Base-by-base conservation (phyloP, 2,113 vertebrate species). In the Beaufortia kweichowensis region DNA sequence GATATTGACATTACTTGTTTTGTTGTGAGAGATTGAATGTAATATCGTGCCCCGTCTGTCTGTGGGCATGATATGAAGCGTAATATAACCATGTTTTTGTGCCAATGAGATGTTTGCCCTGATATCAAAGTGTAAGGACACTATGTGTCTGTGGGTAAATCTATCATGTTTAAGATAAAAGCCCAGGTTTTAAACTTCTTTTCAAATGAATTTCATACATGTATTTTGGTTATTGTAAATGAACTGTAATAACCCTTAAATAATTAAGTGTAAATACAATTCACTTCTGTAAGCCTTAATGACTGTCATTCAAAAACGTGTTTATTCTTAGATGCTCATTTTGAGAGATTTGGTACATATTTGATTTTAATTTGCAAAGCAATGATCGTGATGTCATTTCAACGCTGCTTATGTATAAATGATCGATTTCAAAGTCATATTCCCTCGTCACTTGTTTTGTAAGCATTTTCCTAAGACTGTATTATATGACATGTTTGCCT, bases 381-480 rank as follows among this genome's bases (percentile, higher is more conserved):
- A 53, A 33, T 33, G 48, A 31, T 24, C 9, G 33, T 46, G 43
- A 14, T 46, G 41, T 17, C 53, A 56, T 69, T 69, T 33, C 46
- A 31, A n/a, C 60, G 55, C 69, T 72, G 69, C 55, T 35, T 60
- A 9, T 6, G 41, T 31, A 12, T 28, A 41, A 60, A 60, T 59
- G 15, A 59, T 59, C 43, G 69, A 46, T 7, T 71, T 70, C 53
- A 2, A 60, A n/a, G n/a, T n/a, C n/a, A n/a, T n/a, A n/a, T 17
- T 17, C 67, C 67, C 50, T 28, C 60, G 35, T 72, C 55, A 28
- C 14, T 78, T 70, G 56, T 78, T 70, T 76, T 80, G 46, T 80
- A 80, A 61, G 48, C 48, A 39, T 80, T 62, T 39, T 68, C 43
- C n/a, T 29, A 65, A 55, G 74, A 62, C 19, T 76, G 65, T 80